These are phyloP conservation scores for Ochropleura plecta DNA, from an alignment of 2,888 invertebrate genomes.

Conservation along the genomic window DNA sequence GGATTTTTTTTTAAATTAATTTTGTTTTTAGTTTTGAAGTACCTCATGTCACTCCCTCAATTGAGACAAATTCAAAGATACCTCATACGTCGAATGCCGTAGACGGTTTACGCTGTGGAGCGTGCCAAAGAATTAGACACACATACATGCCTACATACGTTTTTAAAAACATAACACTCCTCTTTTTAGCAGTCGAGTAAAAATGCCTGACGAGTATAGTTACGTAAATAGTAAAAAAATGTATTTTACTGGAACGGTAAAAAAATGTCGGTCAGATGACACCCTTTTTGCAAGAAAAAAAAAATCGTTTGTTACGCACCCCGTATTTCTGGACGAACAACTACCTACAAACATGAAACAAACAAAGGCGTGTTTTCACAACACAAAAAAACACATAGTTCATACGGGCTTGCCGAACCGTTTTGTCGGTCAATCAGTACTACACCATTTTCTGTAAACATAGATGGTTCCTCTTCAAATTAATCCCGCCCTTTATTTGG, in stretches of 20 bases:
- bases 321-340: background rate
- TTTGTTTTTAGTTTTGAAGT: too few species aligned
- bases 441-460: constrained; percentile 1
- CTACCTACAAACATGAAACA: background rate
- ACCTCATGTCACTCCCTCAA: too few species aligned
- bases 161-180: too few species aligned
- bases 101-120: too few species aligned
- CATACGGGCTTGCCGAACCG: background rate
- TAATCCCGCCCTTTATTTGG: background rate
- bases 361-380: background rate
- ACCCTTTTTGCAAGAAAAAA: background rate
- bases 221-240: background rate
- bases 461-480: constrained; percentile 32
- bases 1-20: too few species aligned
- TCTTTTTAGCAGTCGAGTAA: too few species aligned
- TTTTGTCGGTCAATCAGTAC: background rate
- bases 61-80: too few species aligned
- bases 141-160: too few species aligned
- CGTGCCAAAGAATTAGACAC: too few species aligned
- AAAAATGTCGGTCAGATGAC: background rate
- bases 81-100: too few species aligned
- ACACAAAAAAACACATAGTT: background rate
- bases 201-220: too few species aligned
- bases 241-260: background rate
- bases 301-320: background rate